Conservation (phyloP, 2,113 vertebrate species). For the Aegithalos caudatus region DNA sequence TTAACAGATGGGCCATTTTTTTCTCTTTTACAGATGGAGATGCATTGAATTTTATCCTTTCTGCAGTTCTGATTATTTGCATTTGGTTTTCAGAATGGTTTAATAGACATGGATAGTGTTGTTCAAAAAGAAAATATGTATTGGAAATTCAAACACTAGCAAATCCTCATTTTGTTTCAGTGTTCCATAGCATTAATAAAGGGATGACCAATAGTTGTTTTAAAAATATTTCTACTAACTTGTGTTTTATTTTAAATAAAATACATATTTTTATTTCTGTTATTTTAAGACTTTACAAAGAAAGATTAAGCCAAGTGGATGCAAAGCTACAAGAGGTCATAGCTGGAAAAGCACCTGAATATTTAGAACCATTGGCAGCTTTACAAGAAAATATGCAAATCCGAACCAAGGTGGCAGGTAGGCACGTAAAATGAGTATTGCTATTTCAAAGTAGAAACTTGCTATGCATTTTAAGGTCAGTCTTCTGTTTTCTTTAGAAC, state of each 20-base stretch:
- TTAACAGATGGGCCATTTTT: background rate
- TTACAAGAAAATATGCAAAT: slow-evolving; percentile 99
- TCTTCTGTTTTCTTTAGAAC: background rate
- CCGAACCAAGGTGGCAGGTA: slow-evolving; percentile 97
- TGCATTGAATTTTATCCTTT: background rate
- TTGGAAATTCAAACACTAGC: background rate
- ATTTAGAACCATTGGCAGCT: slow-evolving; percentile 95
- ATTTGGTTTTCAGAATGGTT: background rate
- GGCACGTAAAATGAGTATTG: slow-evolving; percentile 46
- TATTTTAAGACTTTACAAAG: slow-evolving; percentile 91
- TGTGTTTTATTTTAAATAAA: slow-evolving; percentile 40
- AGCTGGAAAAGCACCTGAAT: slow-evolving; percentile 95
- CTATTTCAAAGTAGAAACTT: background rate
- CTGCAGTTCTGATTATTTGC: background rate
- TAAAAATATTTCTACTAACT: background rate
- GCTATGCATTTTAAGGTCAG: background rate
- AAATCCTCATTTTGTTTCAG: background rate
- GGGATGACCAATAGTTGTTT: background rate
- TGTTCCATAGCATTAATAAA: background rate
- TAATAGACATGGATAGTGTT: background rate
- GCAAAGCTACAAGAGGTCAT: slow-evolving; percentile 97
- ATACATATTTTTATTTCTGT: slow-evolving; percentile 5
- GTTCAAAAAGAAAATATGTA: background rate
- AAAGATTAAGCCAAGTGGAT: slow-evolving; percentile 96
- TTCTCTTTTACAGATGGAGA: background rate